These are phyloP conservation scores for Fregetta grallaria DNA, from an alignment of 2,113 vertebrate species.

Conservation along the genomic window DNA sequence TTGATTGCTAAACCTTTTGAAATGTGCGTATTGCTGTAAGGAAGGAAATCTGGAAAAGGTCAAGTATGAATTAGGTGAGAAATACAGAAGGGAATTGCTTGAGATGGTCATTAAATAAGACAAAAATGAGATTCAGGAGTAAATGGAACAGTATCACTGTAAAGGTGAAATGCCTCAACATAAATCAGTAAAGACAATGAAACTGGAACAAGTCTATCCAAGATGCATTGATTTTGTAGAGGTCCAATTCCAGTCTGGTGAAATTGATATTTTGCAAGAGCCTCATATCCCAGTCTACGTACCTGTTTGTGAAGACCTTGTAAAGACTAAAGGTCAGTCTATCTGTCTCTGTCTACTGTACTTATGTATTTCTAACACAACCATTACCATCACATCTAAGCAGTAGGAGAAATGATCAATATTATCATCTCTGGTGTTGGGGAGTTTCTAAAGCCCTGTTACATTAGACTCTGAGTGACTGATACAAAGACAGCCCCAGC, in stretches of 20 bases:
- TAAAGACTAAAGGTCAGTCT: background rate
- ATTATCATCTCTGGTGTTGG: background rate
- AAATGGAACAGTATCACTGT: slow-evolving; percentile 22
- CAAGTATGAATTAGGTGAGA: slow-evolving; percentile 38
- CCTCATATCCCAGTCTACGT: background rate
- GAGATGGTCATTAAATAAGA: slow-evolving; percentile 51
- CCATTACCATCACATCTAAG: background rate
- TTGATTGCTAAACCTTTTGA: slow-evolving; percentile 44
- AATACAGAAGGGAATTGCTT: slow-evolving; percentile 41
- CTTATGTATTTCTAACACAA: background rate
- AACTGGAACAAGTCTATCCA: background rate
- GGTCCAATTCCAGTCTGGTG: background rate
- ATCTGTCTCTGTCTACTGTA: background rate
- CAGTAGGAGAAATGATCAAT: background rate
- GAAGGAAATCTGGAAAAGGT: slow-evolving; percentile 56
- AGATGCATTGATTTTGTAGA: background rate
- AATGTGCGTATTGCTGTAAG: slow-evolving; percentile 18
- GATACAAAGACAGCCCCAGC: background rate
- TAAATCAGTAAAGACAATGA: slow-evolving; percentile 5
- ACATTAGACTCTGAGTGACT: background rate
- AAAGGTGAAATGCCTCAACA: slow-evolving; percentile 42
- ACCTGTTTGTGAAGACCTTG: background rate
- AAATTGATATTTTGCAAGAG: background rate
- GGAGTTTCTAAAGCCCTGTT: background rate
- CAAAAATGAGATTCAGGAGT: slow-evolving; percentile 35